Conservation (phyloP, 2,797 vertebrate species). For the Notoglanidium macrostoma region DNA sequence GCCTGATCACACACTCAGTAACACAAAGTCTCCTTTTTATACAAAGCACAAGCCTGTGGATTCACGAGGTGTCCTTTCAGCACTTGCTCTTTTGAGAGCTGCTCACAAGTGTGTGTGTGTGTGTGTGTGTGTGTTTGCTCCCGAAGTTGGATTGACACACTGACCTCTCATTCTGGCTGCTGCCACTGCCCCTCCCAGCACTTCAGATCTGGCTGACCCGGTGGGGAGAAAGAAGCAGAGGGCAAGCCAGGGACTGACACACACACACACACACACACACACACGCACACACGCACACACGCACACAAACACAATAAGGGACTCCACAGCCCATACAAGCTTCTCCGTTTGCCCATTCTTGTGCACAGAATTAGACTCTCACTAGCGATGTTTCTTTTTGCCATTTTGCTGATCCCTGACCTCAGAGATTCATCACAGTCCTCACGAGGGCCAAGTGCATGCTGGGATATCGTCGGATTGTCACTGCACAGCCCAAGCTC, state of each 20-base stretch:
- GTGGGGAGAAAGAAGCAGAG: slow-evolving; percentile 42
- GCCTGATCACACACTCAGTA: slow-evolving; percentile 43
- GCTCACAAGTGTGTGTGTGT: slow-evolving; percentile 26
- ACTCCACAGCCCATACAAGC: not conserved
- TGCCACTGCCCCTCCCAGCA: slow-evolving; percentile 60
- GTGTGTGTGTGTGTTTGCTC: slow-evolving; percentile 40
- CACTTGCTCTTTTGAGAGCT: slow-evolving; percentile 55
- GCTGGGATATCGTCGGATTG: slow-evolving; percentile 24
- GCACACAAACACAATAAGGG: slow-evolving; percentile 2
- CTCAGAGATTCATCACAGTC: slow-evolving; percentile 26
- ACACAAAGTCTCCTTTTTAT: slow-evolving; percentile 43
- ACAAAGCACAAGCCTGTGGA: slow-evolving; percentile 48
- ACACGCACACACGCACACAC: slow-evolving; percentile 34
- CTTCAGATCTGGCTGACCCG: slow-evolving; percentile 46
- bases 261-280: slow-evolving; percentile 37
- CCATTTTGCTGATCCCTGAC: slow-evolving; percentile 27
- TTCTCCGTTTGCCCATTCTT: not conserved
- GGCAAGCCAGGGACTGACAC: slow-evolving; percentile 17
- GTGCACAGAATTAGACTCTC: not conserved
- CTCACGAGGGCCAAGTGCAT: slow-evolving; percentile 8
- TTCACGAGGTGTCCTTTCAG: slow-evolving; percentile 44
- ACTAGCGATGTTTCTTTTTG: not conserved
- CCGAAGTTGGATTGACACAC: slow-evolving; percentile 36
- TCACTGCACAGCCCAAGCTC: not conserved
- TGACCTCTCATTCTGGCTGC: slow-evolving; percentile 58